These are phyloP conservation scores for Turritopsis dohrnii DNA, from an alignment of 30 jellyfish, hydroid and myxozoan genomes.

Conservation along the genomic window DNA sequence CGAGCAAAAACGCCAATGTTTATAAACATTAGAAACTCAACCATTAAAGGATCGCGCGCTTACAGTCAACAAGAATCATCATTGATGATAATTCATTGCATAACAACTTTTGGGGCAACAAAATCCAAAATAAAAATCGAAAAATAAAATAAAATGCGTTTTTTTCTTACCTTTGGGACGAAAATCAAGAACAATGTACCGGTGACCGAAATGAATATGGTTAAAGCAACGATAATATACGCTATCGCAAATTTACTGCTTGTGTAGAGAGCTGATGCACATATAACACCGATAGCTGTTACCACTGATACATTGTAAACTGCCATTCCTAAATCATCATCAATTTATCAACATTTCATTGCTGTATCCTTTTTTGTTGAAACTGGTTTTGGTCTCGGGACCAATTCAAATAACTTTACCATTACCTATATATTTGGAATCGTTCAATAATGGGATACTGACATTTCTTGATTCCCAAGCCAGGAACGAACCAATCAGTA, in stretches of 20 bases:
- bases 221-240: constrained; percentile 45
- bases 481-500: constrained; percentile 59
- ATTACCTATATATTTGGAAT: constrained; percentile 60
- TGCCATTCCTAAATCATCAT: constrained; percentile 44
- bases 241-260: constrained; percentile 38
- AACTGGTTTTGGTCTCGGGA: background rate
- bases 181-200: constrained; percentile 68
- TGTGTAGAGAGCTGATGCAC: constrained; percentile 56
- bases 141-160: too few species aligned
- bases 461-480: constrained; percentile 88
- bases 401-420: too few species aligned
- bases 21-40: too few species aligned
- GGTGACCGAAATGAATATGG: constrained; percentile 67
- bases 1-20: too few species aligned
- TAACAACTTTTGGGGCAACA: too few species aligned
- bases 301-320: constrained; percentile 74
- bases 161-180: constrained; percentile 65
- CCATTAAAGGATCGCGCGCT: too few species aligned
- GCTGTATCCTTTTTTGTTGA: background rate
- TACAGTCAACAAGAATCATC: background rate
- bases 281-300: constrained; percentile 73
- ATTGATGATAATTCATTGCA: background rate
- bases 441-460: constrained; percentile 69
- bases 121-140: too few species aligned
- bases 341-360: background rate